These are phyloP conservation scores for Podarcis siculus DNA, from an alignment of 2,797 vertebrate genomes.

Conservation along the genomic window DNA sequence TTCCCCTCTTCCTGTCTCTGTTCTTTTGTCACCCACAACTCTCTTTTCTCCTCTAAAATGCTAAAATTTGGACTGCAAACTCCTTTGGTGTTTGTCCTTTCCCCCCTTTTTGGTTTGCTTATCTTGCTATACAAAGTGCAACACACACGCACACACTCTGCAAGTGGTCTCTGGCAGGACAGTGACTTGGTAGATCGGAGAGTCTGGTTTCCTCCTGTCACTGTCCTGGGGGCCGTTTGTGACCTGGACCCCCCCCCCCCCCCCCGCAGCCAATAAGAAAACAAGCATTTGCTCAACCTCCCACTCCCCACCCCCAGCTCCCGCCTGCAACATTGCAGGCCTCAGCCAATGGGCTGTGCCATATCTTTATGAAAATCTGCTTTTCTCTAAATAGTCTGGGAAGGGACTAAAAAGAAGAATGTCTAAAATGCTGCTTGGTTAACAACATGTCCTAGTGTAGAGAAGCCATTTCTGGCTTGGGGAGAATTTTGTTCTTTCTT, in stretches of 20 bases:
- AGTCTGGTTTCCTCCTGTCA: too few relatives aligned
- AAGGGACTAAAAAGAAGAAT: conserved; percentile 55
- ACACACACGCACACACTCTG: too few relatives aligned
- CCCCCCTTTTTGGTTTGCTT: not conserved
- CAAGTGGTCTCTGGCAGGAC: not conserved
- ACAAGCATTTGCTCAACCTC: not conserved
- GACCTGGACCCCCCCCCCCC: not conserved
- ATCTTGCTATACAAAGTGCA: not conserved
- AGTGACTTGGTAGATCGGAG: not conserved
- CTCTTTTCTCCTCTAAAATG: not conserved
- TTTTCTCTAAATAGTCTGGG: conserved; percentile 67
- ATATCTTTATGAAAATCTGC: conserved; percentile 46
- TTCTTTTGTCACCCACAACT: not conserved
- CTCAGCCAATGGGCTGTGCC: not conserved
- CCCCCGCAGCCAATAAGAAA: not conserved
- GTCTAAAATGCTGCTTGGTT: conserved; percentile 41
- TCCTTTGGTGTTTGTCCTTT: not conserved
- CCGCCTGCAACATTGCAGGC: too few relatives aligned
- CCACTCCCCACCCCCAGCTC: not conserved
- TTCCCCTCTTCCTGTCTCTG: not conserved
- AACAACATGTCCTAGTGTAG: conserved; percentile 4
- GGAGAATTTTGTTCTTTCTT: not conserved
- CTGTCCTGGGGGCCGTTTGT: not conserved
- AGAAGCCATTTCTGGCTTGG: conserved; percentile 37
- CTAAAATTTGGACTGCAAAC: not conserved